phyloP scores from a whole-genome alignment of 1,140 invertebrate species.

The Philopotamus ludificatus region DNA sequence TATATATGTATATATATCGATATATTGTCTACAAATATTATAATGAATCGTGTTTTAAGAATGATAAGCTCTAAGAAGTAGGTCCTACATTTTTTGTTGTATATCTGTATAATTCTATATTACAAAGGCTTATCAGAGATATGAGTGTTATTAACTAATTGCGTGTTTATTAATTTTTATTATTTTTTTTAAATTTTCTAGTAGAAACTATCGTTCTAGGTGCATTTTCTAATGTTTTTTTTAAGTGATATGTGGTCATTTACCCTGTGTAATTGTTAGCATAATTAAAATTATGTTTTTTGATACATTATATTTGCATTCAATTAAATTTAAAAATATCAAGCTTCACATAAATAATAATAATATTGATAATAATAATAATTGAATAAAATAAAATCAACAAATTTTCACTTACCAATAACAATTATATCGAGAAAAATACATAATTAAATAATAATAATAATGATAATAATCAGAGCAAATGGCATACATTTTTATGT shows the following conservation, averaged over 20 bases:
- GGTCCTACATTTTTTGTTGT: conserved; percentile 24
- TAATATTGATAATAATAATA: conserved; percentile 1
- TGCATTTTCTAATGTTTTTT: conserved; percentile 38
- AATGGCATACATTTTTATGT: too few relatives aligned
- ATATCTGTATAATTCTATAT: conserved; percentile 29
- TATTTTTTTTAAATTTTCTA: conserved; percentile 27
- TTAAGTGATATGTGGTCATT: conserved; percentile 41
- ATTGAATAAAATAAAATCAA: too few relatives aligned
- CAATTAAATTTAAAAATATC: background rate
- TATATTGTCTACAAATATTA: too few relatives aligned
- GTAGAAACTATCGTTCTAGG: conserved; percentile 35
- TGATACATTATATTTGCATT: conserved; percentile 5
- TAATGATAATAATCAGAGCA: too few relatives aligned
- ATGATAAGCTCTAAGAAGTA: conserved; percentile 39
- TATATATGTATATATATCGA: too few relatives aligned
- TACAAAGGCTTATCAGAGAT: conserved; percentile 28
- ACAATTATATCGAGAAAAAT: too few relatives aligned
- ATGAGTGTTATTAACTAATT: conserved; percentile 32
- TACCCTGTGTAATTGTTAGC: conserved; percentile 42
- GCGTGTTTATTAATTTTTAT: conserved; percentile 30
- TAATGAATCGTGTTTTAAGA: conserved; percentile 26
- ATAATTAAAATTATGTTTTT: conserved; percentile 23
- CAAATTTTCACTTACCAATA: too few relatives aligned
- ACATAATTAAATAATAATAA: too few relatives aligned
- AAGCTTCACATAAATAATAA: background rate